These are phyloP conservation scores for Enteromius paludinosus DNA, from an alignment of 2,797 vertebrate genomes.

Conservation along the genomic window DNA sequence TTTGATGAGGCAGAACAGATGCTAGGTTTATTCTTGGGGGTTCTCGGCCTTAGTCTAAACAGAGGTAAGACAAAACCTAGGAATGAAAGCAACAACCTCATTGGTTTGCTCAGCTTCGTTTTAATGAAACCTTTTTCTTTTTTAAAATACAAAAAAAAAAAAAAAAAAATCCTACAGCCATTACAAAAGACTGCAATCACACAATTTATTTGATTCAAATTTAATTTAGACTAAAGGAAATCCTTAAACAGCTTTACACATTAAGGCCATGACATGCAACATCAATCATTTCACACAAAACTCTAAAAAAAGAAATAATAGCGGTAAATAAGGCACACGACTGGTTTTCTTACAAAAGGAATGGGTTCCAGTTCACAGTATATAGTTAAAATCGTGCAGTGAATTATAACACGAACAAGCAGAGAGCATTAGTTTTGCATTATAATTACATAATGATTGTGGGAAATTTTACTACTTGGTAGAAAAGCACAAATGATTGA, in stretches of 20 bases:
- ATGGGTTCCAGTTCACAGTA: not conserved
- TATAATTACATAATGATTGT: not conserved
- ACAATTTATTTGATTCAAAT: not conserved
- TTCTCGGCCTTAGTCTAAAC: constrained; percentile 11
- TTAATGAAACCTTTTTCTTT: not conserved
- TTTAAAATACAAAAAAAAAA: not conserved
- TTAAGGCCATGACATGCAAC: not conserved
- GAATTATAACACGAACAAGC: not conserved
- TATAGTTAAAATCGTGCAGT: not conserved
- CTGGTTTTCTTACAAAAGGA: constrained; percentile 1
- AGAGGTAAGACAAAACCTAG: constrained; percentile 30
- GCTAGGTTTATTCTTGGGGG: constrained; percentile 17
- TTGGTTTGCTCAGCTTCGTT: not conserved
- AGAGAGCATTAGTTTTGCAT: not conserved
- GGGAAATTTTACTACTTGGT: not conserved
- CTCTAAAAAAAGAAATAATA: not conserved
- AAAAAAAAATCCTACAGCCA: not conserved
- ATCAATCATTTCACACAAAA: not conserved
- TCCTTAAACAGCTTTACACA: not conserved
- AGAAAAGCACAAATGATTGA: not conserved
- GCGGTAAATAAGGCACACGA: not conserved
- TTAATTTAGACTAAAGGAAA: not conserved
- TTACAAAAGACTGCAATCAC: not conserved
- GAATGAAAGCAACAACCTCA: constrained; percentile 3
- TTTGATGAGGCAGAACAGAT: constrained; percentile 23